Conservation (phyloP, 2,888 invertebrate species). For the Brassicogethes aeneus region DNA sequence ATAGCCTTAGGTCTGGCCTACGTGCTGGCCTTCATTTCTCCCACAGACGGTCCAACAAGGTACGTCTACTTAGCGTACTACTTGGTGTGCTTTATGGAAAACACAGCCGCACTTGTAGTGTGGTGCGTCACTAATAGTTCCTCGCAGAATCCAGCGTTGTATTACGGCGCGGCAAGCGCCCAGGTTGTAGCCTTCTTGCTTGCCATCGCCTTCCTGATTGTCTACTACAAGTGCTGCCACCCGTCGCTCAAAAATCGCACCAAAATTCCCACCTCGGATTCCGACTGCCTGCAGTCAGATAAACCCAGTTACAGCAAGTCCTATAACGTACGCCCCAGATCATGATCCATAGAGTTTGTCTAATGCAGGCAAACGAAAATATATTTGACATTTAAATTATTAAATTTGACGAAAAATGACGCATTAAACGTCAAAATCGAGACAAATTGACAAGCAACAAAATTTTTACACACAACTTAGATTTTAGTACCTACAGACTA, state of each 20-base stretch:
- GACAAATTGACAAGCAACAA: no score
- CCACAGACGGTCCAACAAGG: slow-evolving; percentile 51
- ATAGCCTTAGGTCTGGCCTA: slow-evolving; percentile 50
- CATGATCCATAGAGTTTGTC: slow-evolving; percentile 33
- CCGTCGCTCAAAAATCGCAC: slow-evolving; percentile 32
- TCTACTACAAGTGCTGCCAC: slow-evolving; percentile 42
- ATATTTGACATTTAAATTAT: no score
- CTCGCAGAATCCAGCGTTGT: slow-evolving; percentile 34
- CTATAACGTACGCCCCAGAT: slow-evolving; percentile 30
- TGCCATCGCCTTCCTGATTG: slow-evolving; percentile 36
- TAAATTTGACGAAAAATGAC: no score
- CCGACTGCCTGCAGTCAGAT: slow-evolving; percentile 29
- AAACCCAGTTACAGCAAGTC: slow-evolving; percentile 38
- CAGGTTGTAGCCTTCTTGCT: slow-evolving; percentile 38
- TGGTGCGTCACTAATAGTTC: slow-evolving; percentile 42
- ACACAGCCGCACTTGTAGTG: slow-evolving; percentile 41
- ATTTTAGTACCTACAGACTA: no score
- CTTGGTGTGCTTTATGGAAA: slow-evolving; percentile 43
- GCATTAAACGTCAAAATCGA: no score
- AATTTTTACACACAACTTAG: no score
- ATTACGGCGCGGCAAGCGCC: slow-evolving; percentile 39
- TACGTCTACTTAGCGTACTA: slow-evolving; percentile 43
- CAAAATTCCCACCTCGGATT: slow-evolving; percentile 30
- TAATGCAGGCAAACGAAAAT: slow-evolving; percentile 16
- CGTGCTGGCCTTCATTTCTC: slow-evolving; percentile 51